Evolutionary conservation across 2,888 invertebrate species (phyloP).

Genomic region (Rotaria socialis): DNA sequence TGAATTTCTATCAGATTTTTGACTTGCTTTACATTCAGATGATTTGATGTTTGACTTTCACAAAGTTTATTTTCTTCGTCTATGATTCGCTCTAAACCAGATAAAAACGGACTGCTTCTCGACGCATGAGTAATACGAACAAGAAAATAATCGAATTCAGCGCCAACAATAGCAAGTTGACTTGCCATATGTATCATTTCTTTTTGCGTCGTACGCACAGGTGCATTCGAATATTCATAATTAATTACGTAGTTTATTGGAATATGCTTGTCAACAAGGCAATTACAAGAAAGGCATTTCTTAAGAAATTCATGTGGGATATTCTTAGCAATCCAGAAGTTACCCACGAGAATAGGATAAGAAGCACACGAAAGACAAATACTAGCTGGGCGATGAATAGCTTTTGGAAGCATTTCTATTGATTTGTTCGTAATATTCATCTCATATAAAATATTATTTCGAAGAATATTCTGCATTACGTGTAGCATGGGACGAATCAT

Average conservation of each 20-base stretch:
- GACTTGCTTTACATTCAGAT: too few species aligned
- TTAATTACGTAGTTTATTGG: not conserved
- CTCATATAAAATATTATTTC: not conserved
- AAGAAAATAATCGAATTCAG: not conserved
- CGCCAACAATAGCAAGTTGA: not conserved
- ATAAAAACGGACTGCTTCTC: not conserved
- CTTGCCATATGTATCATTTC: not conserved
- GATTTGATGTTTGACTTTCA: too few species aligned
- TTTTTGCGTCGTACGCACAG: not conserved
- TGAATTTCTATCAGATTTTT: too few species aligned
- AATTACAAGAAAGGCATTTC: not conserved
- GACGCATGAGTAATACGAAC: not conserved
- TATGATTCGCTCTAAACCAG: too few species aligned
- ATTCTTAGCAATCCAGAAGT: not conserved
- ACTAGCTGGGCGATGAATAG: not conserved
- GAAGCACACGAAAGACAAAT: not conserved
- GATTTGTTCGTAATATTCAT: not conserved
- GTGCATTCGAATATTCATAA: not conserved
- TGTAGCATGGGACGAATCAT: not conserved
- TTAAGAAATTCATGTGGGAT: not conserved
- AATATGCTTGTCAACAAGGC: not conserved
- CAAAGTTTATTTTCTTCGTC: too few species aligned
- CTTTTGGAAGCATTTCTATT: not conserved
- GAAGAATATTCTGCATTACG: not conserved
- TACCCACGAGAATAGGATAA: not conserved